A percentile compares a stretch with the other conserved stretches of the same genome.
Conservation (phyloP, 2,113 vertebrate genomes). For the Lontra canadensis region DNA sequence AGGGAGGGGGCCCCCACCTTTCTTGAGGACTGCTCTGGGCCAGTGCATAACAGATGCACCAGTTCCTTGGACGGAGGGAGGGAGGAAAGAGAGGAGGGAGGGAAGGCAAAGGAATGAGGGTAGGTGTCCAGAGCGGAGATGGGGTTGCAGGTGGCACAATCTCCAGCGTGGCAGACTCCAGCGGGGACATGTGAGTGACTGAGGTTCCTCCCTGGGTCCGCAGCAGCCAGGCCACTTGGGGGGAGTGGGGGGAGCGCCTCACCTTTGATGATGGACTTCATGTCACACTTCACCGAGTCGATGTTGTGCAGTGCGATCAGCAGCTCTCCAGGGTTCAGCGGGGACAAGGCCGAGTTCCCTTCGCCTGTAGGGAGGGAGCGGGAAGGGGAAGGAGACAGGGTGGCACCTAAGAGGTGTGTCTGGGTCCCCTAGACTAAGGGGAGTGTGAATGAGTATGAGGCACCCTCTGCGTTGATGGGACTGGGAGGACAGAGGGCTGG, state of each 20-base stretch:
- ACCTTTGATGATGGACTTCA: constrained; percentile 99
- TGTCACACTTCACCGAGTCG: constrained; percentile 94
- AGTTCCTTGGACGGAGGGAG: not conserved
- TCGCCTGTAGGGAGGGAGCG: constrained; percentile 84
- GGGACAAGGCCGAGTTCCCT: constrained; percentile 92
- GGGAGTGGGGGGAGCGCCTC: not conserved
- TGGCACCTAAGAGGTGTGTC: not conserved
- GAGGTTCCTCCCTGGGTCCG: not conserved
- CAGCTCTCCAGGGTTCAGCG: constrained; percentile 94
- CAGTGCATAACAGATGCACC: not conserved
- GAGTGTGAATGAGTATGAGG: not conserved
- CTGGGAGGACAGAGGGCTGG: not conserved
- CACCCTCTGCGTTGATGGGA: not conserved
- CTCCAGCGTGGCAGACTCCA: not conserved
- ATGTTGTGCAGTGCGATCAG: constrained; percentile 96
- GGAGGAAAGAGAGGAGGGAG: not conserved
- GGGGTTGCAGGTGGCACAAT: not conserved
- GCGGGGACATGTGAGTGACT: not conserved
- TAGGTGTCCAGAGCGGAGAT: not conserved
- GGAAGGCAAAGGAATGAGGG: not conserved
- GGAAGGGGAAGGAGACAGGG: not conserved
- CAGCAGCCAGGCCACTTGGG: not conserved
- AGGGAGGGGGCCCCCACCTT: too few relatives aligned
- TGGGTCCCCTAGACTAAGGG: fast-evolving
- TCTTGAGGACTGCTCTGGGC: not conserved